These are phyloP conservation scores for Astropecten irregularis DNA, from an alignment of 53 echinoderm and acorn worm species.

Conservation along the genomic window DNA sequence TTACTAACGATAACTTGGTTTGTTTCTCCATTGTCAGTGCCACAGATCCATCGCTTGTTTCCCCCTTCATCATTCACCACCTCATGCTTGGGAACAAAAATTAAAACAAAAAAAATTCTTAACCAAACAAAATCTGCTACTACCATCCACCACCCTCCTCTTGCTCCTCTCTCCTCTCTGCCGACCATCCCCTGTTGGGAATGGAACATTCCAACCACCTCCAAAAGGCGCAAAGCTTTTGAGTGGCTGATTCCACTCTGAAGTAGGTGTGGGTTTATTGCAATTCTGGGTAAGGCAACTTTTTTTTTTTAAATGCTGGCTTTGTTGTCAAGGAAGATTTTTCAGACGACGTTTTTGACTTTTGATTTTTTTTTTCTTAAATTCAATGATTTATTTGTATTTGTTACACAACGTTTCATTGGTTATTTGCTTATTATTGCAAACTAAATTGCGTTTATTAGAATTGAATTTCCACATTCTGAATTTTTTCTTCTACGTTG, in stretches of 20 bases:
- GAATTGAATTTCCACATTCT: too few relatives aligned
- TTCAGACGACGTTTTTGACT: too few relatives aligned
- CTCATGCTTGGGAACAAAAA: conserved; percentile 31
- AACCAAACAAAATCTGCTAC: background rate
- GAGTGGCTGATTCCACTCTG: conserved; percentile 42
- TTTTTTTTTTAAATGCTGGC: conserved; percentile 15
- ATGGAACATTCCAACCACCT: conserved; percentile 40
- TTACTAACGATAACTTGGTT: conserved; percentile 44
- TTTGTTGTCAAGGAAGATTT: too few relatives aligned
- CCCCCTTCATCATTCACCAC: background rate
- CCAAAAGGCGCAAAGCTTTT: conserved; percentile 33
- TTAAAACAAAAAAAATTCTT: background rate
- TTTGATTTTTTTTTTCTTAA: too few relatives aligned
- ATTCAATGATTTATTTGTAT: too few relatives aligned
- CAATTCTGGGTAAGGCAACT: conserved; percentile 32
- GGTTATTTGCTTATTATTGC: too few relatives aligned
- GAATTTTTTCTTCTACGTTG: too few relatives aligned
- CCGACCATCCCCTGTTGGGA: conserved; percentile 49
- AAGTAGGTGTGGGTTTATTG: conserved; percentile 41
- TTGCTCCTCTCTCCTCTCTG: conserved; percentile 42
- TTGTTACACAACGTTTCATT: too few relatives aligned
- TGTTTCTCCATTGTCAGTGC: conserved; percentile 19
- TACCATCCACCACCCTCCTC: conserved; percentile 38
- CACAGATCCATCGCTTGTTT: background rate
- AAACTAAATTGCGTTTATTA: too few relatives aligned